Evolutionary conservation across 2,888 invertebrate species (phyloP), one percentile per base, ranked within the genome.

Genomic region (Calliphora vomitoria): DNA sequence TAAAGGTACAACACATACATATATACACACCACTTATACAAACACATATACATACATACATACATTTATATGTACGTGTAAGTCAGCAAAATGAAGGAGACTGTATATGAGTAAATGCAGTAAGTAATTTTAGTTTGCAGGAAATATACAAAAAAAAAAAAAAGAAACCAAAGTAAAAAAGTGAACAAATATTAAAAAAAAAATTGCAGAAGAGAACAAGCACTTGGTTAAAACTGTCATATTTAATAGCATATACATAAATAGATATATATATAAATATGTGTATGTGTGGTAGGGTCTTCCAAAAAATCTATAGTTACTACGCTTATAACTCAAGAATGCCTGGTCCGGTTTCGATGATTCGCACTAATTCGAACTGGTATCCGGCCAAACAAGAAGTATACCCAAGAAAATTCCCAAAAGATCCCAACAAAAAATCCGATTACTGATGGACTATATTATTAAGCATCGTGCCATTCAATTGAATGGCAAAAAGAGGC

Each of bases 1-100:
- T 87, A 87, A 87, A 82, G 78, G 72, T 69, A 87, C 76, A 53
- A 68, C 41, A 31, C 68, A 69, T 31, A 25, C n/a, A n/a, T 20
- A 1, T 15, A 10, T 10, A 47, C 6, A 44, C 18, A 35, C 35
- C 35, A 35, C 35, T 35, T 35, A 5, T 41, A 15, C n/a, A 53
- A 41, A 62, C 8, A 18, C 13, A 44, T 13, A 18, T 35, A 47
- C 55, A 25, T n/a, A 62, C 55, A 20, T 8, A 44, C 13, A 55
- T 25, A 25, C 62, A 64, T 5, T 31, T 69, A 4, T 64, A 3
- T 41, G 11, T 18, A 11, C 0, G 11, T 15, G 10, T 6, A n/a
- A 8, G 8, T 8, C 1, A 41, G 3, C 1, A 38, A 35, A 18
- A 68, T 47, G 13, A 5, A 58, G 15, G 41, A 18, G 55, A 53